phyloP scores from a whole-genome alignment of 35 echinoderm and acorn worm genomes.

The Ptychodera flava region DNA sequence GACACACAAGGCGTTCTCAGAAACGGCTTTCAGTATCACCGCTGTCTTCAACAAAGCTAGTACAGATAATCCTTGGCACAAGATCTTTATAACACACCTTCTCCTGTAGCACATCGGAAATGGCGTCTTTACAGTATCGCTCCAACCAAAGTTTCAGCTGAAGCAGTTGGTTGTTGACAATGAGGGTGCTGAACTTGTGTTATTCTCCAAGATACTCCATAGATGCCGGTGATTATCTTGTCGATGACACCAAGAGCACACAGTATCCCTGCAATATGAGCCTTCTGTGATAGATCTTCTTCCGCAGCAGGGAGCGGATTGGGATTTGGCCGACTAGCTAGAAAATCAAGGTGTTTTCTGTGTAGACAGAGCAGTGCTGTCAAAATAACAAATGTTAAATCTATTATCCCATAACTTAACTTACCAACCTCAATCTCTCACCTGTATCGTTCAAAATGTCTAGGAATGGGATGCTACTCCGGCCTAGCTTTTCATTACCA shows the following conservation, averaged over 20 bases:
- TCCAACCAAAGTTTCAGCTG: constrained; percentile 27
- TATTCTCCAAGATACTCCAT: constrained; percentile 43
- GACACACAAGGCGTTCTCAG: neutral
- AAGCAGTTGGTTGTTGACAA: constrained; percentile 34
- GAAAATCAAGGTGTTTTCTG: constrained; percentile 23
- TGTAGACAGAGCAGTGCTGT: constrained; percentile 38
- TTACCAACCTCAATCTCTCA: constrained; percentile 24
- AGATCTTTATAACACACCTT: constrained; percentile 16
- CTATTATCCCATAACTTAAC: constrained; percentile 53
- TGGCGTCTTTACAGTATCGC: constrained; percentile 36
- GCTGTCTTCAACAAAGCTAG: constrained; percentile 9
- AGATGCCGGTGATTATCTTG: constrained; percentile 56
- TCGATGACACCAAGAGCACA: constrained; percentile 49
- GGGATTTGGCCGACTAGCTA: constrained; percentile 32
- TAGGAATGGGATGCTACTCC: constrained; percentile 26
- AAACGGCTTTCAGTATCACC: neutral
- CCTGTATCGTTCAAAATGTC: constrained; percentile 10
- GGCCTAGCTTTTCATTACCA: constrained; percentile 55
- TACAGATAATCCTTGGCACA: constrained; percentile 31
- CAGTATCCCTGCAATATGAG: constrained; percentile 7
- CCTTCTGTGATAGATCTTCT: constrained; percentile 30
- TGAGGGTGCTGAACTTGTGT: constrained; percentile 15
- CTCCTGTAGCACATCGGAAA: constrained; percentile 30
- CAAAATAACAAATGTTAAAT: constrained; percentile 64
- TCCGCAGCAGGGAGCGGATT: constrained; percentile 30